Conservation (phyloP, 2,113 vertebrate species). For the Anoplopoma fimbria region DNA sequence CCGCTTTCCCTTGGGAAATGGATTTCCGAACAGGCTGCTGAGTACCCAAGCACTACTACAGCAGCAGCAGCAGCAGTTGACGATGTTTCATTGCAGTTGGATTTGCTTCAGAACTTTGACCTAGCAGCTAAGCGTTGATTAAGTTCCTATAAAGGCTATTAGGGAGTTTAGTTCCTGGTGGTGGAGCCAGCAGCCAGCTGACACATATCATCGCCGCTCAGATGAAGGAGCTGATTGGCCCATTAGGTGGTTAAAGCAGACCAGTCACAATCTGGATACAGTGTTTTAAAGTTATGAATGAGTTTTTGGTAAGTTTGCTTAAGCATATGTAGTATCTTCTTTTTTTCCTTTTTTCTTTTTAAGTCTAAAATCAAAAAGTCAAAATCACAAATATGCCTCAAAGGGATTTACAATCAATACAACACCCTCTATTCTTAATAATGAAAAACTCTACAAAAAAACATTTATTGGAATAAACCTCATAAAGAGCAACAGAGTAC, state of each 20-base stretch:
- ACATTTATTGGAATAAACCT: no score
- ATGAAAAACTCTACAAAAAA: no score
- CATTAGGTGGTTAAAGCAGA: constrained; percentile 25
- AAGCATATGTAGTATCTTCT: not conserved
- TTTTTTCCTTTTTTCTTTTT: no score
- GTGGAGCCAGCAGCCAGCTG: constrained; percentile 73
- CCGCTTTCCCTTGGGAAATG: constrained; percentile 67
- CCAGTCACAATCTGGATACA: constrained; percentile 24
- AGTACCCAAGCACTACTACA: constrained; percentile 35
- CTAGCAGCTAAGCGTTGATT: constrained; percentile 78
- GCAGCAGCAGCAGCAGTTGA: constrained; percentile 30
- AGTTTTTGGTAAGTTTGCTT: not conserved
- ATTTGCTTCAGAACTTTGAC: constrained; percentile 81
- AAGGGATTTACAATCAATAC: no score
- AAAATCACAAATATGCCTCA: not conserved
- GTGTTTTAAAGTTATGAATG: not conserved
- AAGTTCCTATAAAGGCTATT: constrained; percentile 77
- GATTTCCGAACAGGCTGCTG: constrained; percentile 58
- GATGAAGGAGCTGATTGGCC: constrained; percentile 60
- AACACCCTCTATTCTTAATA: no score
- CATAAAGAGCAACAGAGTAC: no score
- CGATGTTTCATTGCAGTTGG: constrained; percentile 55
- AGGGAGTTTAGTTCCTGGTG: constrained; percentile 71
- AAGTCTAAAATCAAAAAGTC: not conserved
- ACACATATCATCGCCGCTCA: constrained; percentile 69